Conservation (phyloP, 92 coral and sea anemone species). For the Paragorgia papillata region DNA sequence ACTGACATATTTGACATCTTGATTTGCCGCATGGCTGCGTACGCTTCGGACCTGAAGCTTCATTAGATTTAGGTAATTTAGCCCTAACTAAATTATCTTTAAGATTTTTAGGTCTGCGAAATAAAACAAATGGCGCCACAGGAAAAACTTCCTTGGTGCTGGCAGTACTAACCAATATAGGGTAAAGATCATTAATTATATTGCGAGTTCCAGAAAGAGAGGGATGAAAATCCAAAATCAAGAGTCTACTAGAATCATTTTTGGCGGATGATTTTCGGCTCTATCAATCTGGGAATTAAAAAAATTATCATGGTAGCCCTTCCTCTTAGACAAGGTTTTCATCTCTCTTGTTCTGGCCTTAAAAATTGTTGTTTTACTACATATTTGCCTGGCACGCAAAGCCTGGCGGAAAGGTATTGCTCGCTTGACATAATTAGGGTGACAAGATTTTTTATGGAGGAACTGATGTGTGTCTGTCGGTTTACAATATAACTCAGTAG, state of each 20-base stretch:
- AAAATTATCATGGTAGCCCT: neutral
- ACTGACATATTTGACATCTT: neutral
- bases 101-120: neutral
- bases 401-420: slow-evolving; percentile 55
- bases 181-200: neutral
- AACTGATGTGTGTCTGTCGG: slow-evolving; percentile 55
- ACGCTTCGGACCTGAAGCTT: neutral
- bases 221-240: neutral
- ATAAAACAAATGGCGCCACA: neutral
- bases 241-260: neutral
- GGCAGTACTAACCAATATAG: neutral
- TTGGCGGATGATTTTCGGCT: too few relatives aligned
- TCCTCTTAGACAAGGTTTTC: too few relatives aligned
- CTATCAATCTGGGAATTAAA: neutral
- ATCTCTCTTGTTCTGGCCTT: too few relatives aligned
- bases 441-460: slow-evolving; percentile 39
- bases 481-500: slow-evolving; percentile 40
- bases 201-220: neutral
- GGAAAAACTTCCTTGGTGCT: neutral
- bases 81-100: too few relatives aligned
- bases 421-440: slow-evolving; percentile 50
- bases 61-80: neutral
- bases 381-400: slow-evolving; percentile 43
- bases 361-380: neutral
- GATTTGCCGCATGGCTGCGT: slow-evolving; percentile 6